phyloP scores from a whole-genome alignment of 2,113 vertebrate species.

The Motacilla alba region DNA sequence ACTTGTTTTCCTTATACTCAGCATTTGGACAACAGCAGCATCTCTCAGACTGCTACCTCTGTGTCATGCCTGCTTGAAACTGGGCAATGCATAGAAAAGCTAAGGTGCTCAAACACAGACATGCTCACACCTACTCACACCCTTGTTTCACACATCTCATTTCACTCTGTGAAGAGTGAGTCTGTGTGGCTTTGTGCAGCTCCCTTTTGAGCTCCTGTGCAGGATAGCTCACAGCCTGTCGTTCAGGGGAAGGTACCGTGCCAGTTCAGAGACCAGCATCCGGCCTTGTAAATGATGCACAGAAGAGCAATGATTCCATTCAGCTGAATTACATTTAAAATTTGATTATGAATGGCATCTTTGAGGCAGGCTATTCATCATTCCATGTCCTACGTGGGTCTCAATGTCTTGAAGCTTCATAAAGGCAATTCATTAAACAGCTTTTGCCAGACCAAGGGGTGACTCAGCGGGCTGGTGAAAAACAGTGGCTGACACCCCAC shows the following conservation, averaged over 20 bases:
- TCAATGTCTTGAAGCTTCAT: slow-evolving; percentile 58
- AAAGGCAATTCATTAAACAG: slow-evolving; percentile 67
- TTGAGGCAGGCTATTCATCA: slow-evolving; percentile 69
- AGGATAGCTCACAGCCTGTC: not conserved
- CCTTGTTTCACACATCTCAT: not conserved
- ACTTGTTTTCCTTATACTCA: not conserved
- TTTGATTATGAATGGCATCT: slow-evolving; percentile 70
- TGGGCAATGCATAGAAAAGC: not conserved
- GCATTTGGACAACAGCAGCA: not conserved
- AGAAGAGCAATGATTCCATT: slow-evolving; percentile 37
- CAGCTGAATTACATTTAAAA: slow-evolving; percentile 64
- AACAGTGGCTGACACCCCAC: not conserved
- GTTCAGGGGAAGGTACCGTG: not conserved
- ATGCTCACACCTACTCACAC: not conserved
- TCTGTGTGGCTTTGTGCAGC: not conserved
- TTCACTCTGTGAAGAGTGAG: not conserved
- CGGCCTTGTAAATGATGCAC: not conserved
- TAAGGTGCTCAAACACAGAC: not conserved
- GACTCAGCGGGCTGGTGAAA: not conserved
- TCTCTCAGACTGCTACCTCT: not conserved
- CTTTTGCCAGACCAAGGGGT: slow-evolving; percentile 44
- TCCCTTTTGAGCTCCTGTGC: not conserved
- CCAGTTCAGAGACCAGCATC: not conserved
- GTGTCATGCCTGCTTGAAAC: not conserved
- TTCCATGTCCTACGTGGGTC: slow-evolving; percentile 31